Percentiles rank a stretch among this genome's conserved stretches.
phyloP scores from a whole-genome alignment of 2,113 vertebrate species.

The Paradisaea rubra region DNA sequence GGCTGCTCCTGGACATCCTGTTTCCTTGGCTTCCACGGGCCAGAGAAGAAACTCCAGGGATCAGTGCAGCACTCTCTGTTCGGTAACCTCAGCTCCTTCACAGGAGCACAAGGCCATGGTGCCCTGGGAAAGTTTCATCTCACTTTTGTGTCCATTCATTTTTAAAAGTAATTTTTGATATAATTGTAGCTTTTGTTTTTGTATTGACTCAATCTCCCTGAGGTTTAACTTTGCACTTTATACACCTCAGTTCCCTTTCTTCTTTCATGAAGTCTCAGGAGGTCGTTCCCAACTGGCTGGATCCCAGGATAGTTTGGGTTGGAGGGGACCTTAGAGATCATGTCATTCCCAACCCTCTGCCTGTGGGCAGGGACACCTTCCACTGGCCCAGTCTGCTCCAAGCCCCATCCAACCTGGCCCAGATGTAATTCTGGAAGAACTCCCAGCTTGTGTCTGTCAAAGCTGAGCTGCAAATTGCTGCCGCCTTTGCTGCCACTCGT shows the following conservation, averaged over 20 bases:
- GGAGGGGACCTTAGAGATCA: not conserved
- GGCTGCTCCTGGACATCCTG: not conserved
- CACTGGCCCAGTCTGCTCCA: not conserved
- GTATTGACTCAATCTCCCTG: not conserved
- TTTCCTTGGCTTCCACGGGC: not conserved
- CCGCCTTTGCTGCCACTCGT: fast-evolving
- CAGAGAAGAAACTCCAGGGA: not conserved
- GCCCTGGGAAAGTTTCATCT: not conserved
- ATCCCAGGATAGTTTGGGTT: not conserved
- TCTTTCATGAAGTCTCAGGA: not conserved
- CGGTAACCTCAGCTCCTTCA: not conserved
- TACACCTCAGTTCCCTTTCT: not conserved
- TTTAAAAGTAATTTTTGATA: not conserved
- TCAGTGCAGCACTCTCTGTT: not conserved
- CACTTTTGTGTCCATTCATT: not conserved
- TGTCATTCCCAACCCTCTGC: not conserved
- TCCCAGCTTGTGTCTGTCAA: not conserved
- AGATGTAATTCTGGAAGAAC: not conserved
- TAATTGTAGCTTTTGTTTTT: not conserved
- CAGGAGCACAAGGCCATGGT: not conserved
- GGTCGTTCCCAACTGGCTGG: not conserved
- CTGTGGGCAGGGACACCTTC: not conserved
- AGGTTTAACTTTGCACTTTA: not conserved
- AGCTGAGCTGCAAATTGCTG: not conserved
- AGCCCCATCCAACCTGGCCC: not conserved